These are phyloP conservation scores for Hanleya hanleyi DNA, from an alignment of 2,888 invertebrate genomes.

Conservation along the genomic window DNA sequence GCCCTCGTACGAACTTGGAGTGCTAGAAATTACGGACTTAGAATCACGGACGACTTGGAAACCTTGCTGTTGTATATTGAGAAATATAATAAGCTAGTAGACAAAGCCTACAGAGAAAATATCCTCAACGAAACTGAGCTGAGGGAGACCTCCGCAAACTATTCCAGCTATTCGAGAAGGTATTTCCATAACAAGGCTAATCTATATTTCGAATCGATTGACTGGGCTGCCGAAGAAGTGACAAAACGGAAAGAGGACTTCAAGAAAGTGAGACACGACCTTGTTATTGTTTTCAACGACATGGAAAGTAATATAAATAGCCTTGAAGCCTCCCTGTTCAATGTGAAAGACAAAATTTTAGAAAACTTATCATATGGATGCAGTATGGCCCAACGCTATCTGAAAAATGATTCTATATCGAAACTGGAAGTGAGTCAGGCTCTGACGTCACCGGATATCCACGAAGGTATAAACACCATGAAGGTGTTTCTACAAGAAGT, in stretches of 20 bases:
- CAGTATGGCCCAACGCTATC: constrained; percentile 28
- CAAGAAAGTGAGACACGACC: constrained; percentile 17
- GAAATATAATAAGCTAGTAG: constrained; percentile 27
- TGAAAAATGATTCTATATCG: constrained; percentile 24
- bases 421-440: constrained; percentile 41
- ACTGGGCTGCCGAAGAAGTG: constrained; percentile 45
- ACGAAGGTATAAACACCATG: constrained; percentile 35
- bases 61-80: constrained; percentile 23
- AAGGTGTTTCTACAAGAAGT: constrained; percentile 52
- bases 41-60: constrained; percentile 37
- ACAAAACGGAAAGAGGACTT: constrained; percentile 34
- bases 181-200: constrained; percentile 7
- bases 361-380: constrained; percentile 31
- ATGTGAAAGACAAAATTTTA: constrained; percentile 33
- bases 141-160: background rate
- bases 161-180: background rate
- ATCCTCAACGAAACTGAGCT: background rate
- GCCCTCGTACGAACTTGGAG: constrained; percentile 42
- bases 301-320: constrained; percentile 37
- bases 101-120: constrained; percentile 26
- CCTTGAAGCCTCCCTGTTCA: constrained; percentile 22
- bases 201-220: constrained; percentile 51
- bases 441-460: constrained; percentile 41
- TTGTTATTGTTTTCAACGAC: constrained; percentile 14
- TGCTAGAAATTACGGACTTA: constrained; percentile 37